phyloP scores from a whole-genome alignment of 2,888 invertebrate species.

The Campoplex nolae region DNA sequence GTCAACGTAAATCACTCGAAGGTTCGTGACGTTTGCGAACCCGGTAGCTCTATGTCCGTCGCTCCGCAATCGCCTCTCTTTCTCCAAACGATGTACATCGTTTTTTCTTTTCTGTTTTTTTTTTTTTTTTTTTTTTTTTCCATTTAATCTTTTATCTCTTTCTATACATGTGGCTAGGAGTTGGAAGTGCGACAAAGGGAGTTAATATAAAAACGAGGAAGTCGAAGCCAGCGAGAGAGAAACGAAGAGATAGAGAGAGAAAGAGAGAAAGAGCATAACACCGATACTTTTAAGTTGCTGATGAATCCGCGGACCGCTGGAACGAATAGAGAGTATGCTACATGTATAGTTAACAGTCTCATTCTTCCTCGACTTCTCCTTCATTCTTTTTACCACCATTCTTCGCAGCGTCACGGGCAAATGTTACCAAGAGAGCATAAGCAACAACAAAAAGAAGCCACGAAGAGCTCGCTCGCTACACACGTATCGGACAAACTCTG shows the following conservation, averaged over 20 bases:
- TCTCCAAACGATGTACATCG: neutral
- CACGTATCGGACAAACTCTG: conserved; percentile 69
- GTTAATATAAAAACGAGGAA: neutral
- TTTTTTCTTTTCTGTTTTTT: neutral
- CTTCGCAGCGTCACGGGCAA: conserved; percentile 43
- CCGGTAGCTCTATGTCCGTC: conserved; percentile 55
- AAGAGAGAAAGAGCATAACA: conserved; percentile 8
- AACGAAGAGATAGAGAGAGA: conserved; percentile 11
- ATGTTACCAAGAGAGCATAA: conserved; percentile 44
- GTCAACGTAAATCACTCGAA: conserved; percentile 65
- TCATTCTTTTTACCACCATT: conserved; percentile 20
- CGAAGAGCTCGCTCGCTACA: conserved; percentile 61
- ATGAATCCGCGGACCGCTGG: conserved; percentile 67
- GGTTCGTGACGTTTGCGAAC: conserved; percentile 67
- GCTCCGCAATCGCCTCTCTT: conserved; percentile 47
- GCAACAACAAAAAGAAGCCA: conserved; percentile 56
- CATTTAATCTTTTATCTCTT: neutral
- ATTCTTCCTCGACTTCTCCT: conserved; percentile 26
- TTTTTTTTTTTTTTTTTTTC: conserved; percentile 10
- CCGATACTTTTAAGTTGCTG: conserved; percentile 58
- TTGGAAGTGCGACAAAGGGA: conserved; percentile 15
- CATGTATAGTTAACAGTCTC: conserved; percentile 27
- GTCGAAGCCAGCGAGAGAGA: neutral
- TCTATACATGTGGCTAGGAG: conserved; percentile 12
- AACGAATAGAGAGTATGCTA: conserved; percentile 60